Evolutionary conservation across 1,140 invertebrate species (phyloP).

Genomic region (Ridgeia piscesae): DNA sequence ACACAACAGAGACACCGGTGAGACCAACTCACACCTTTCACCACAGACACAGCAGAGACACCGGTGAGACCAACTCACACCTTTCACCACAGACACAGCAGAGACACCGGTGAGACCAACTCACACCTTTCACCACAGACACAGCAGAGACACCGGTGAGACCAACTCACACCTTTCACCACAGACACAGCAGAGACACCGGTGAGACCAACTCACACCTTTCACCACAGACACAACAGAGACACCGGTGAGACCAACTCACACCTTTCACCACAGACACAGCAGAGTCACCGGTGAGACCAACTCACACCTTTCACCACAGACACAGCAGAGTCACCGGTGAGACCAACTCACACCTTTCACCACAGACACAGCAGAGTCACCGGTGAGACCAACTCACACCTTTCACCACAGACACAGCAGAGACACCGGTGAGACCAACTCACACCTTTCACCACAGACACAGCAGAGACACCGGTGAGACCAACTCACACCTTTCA

Average conservation of each 20-base stretch:
- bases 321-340: slow-evolving; percentile 28
- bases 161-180: neutral
- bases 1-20: slow-evolving; percentile 14
- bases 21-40: neutral
- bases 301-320: neutral
- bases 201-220: neutral
- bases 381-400: neutral
- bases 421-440: slow-evolving; percentile 3
- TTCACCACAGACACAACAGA: slow-evolving; percentile 29
- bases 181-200: slow-evolving; percentile 30
- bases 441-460: slow-evolving; percentile 23
- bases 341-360: neutral
- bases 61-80: neutral
- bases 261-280: slow-evolving; percentile 26
- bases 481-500: neutral
- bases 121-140: slow-evolving; percentile 25
- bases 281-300: slow-evolving; percentile 5
- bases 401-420: slow-evolving; percentile 28
- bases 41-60: slow-evolving; percentile 30
- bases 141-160: slow-evolving; percentile 9
- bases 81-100: slow-evolving; percentile 28
- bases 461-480: slow-evolving; percentile 12
- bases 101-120: neutral
- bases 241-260: neutral
- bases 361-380: slow-evolving; percentile 29